These are phyloP conservation scores for Tarsius wallacei DNA, from an alignment of 2,797 vertebrate species.

Conservation along the genomic window DNA sequence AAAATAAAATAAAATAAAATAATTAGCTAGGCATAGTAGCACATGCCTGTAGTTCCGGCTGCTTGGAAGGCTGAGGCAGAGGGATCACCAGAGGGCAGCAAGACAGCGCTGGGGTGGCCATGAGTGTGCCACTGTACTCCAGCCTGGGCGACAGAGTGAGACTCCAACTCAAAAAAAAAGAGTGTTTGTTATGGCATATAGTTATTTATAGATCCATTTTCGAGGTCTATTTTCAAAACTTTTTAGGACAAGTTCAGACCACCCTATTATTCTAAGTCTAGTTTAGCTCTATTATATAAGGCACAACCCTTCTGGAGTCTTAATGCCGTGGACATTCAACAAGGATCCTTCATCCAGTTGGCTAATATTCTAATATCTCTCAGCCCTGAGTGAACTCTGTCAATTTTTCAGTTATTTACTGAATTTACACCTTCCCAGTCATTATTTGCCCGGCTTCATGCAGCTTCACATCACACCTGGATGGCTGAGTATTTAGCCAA, in stretches of 20 bases:
- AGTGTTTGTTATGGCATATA: background rate
- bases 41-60: too few relatives aligned
- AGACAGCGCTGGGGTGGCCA: too few relatives aligned
- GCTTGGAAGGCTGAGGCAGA: too few relatives aligned
- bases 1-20: too few relatives aligned
- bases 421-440: background rate
- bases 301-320: background rate
- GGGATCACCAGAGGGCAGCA: too few relatives aligned
- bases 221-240: background rate
- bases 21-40: too few relatives aligned
- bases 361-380: background rate
- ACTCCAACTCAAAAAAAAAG: background rate
- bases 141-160: too few relatives aligned
- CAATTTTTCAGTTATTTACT: background rate
- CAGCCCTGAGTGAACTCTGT: background rate
- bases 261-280: background rate
- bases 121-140: too few relatives aligned
- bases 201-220: background rate
- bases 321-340: background rate
- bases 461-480: background rate
- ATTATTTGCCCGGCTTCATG: background rate
- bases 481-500: background rate
- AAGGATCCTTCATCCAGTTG: background rate
- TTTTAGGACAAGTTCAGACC: background rate
- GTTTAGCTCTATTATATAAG: background rate